Percentiles rank a stretch among this genome's conserved stretches.
Evolutionary conservation across 2,113 vertebrate species (phyloP).

Genomic region (Neofelis nebulosa): DNA sequence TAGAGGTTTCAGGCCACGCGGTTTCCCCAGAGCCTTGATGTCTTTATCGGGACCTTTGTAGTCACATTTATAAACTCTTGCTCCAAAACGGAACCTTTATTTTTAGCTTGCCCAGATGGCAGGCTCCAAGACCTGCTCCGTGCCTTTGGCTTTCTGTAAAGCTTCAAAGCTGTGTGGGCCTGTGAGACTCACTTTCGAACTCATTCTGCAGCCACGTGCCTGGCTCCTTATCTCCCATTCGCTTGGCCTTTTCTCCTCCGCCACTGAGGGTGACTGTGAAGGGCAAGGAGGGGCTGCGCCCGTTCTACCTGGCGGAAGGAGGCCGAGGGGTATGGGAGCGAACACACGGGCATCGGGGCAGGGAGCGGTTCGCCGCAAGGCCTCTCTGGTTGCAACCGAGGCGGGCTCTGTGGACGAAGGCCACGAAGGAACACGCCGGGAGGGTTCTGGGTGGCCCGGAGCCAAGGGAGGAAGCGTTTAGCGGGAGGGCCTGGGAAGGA

Average conservation of each 20-base stretch:
- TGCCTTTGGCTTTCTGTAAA: background rate
- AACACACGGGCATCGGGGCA: rapidly evolving
- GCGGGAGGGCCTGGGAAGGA: no score
- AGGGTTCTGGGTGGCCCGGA: background rate
- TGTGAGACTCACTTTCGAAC: rapidly evolving
- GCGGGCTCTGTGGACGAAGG: no score
- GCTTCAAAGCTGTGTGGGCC: background rate
- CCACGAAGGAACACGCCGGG: rapidly evolving
- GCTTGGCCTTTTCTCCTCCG: background rate
- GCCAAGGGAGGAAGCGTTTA: rapidly evolving
- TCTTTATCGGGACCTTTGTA: background rate
- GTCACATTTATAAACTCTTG: background rate
- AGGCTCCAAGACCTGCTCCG: background rate
- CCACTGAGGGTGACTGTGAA: background rate
- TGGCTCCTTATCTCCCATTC: rapidly evolving
- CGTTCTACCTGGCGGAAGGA: background rate
- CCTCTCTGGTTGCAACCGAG: rapidly evolving
- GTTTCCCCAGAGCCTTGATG: background rate
- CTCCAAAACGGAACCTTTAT: background rate
- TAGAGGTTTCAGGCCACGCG: rapidly evolving
- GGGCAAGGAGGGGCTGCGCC: background rate
- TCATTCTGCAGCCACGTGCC: rapidly evolving
- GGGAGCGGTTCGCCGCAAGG: background rate
- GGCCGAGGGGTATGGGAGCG: background rate
- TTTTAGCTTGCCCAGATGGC: background rate